Evolutionary conservation across 1,140 invertebrate species (phyloP).

Genomic region (Nasonia longicornis): DNA sequence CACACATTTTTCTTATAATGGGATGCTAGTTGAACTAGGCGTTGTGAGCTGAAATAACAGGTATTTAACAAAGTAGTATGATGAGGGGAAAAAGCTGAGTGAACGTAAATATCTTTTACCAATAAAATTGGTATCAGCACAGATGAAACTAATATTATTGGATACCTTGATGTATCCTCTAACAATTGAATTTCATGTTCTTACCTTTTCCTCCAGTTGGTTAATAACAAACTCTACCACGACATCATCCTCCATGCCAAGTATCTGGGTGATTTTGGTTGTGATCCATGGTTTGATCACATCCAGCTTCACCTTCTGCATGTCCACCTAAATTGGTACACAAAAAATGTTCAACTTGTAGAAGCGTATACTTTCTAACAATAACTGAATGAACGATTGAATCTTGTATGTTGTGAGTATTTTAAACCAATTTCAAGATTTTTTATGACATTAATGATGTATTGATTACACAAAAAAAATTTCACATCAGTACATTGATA

Average conservation of each 20-base stretch:
- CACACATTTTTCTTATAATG: slow-evolving; percentile 39
- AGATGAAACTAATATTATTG: slow-evolving; percentile 35
- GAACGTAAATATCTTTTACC: slow-evolving; percentile 56
- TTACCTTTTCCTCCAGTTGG: slow-evolving; percentile 95
- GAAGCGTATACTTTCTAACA: not conserved
- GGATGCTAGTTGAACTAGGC: slow-evolving; percentile 48
- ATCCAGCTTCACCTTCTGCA: slow-evolving; percentile 98
- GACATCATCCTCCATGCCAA: slow-evolving; percentile 98
- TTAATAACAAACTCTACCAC: slow-evolving; percentile 99
- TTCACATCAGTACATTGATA: no score
- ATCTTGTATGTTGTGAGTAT: no score
- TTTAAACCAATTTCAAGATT: no score
- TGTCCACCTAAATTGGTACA: slow-evolving; percentile 85
- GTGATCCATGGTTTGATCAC: slow-evolving; percentile 99
- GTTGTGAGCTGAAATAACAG: slow-evolving; percentile 66
- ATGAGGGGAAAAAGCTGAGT: slow-evolving; percentile 71
- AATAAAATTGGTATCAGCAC: slow-evolving; percentile 37
- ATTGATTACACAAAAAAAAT: not conserved
- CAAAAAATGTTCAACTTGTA: not conserved
- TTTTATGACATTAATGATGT: no score
- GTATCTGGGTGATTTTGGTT: slow-evolving; percentile 92
- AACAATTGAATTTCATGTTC: slow-evolving; percentile 46
- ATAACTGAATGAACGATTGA: no score
- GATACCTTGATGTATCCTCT: slow-evolving; percentile 29
- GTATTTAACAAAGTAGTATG: slow-evolving; percentile 65